Base-by-base conservation (phyloP, 2,797 vertebrate genomes). In the Lacerta bilineata region DNA sequence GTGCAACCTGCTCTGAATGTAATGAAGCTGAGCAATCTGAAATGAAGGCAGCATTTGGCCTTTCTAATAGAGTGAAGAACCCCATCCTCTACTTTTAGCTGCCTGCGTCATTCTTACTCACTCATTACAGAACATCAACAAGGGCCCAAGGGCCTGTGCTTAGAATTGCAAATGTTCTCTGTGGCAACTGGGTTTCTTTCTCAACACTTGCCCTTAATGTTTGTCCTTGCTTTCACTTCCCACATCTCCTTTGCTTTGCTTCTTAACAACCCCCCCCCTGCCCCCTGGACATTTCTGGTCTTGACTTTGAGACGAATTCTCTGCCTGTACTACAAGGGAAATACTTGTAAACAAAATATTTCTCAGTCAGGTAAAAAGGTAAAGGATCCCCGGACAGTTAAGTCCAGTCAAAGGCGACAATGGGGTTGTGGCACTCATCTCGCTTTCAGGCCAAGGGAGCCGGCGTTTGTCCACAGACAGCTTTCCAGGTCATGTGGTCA, bases 21-120 rank as follows among this genome's bases (percentile, higher is more conserved):
- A 71, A 1, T 6, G 77, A 74, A 91, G n/a, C 41, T 74, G n/a
- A 46, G 17, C 15, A 7, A n/a, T 27, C 50, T 84, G 84, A 27
- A 84, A 78, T 46, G 80, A 39, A 84, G 55, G n/a, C 72, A 90
- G 39, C 27, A 7, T 0, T 66, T 15, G 41, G 43, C 15, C 91
- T 83, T 83, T 13, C 4, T 71, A 25, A 20, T 5, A 43, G 1
- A 50, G 1, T 23, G 1, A 43, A 10, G 17, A 4, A 2, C n/a
- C 29, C 50, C 78, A 39, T 81, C 88, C 89, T 87, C 87, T 69
- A 39, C 55, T 84, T 27, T 18, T 46, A 64, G 64, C 25, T 11
- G 25, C 66, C 89, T 78, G 55, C 61, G 39, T 86, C 85, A 85
- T 39, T 78, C 41, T 61, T 41, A 64, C 68, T 81, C 33, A 80